Conservation (phyloP, 2,888 invertebrate species). For the Dolomedes plantarius region DNA sequence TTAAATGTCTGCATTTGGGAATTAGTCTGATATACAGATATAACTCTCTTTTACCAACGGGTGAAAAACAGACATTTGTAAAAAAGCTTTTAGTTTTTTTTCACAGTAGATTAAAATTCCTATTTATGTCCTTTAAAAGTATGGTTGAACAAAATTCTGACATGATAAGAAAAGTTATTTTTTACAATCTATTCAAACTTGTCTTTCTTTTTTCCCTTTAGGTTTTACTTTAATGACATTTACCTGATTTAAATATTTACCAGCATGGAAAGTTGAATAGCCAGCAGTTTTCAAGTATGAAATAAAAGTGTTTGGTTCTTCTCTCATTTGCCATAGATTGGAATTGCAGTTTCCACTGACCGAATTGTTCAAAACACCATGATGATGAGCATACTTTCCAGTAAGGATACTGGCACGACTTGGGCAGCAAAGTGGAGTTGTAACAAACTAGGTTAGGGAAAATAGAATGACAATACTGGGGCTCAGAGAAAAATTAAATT, state of each 20-base stretch:
- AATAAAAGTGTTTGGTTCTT: constrained; percentile 84
- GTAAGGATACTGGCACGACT: constrained; percentile 91
- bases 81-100: too few species aligned
- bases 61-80: too few species aligned
- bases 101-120: too few species aligned
- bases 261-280: constrained; percentile 92
- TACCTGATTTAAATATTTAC: constrained; percentile 94
- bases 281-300: constrained; percentile 81
- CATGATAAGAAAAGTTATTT: too few species aligned
- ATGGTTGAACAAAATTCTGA: too few species aligned
- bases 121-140: too few species aligned
- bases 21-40: too few species aligned
- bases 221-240: constrained; percentile 13
- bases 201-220: too few species aligned
- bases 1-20: too few species aligned
- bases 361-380: constrained; percentile 86
- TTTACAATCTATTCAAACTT: too few species aligned
- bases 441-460: constrained; percentile 83
- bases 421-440: constrained; percentile 92
- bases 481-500: not conserved
- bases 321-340: constrained; percentile 81
- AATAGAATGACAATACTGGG: not conserved
- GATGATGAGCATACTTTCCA: constrained; percentile 90
- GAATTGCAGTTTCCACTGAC: constrained; percentile 86
- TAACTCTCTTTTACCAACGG: too few species aligned